Base-by-base conservation (phyloP, 2,888 invertebrate species). In the Erannis defoliaria region DNA sequence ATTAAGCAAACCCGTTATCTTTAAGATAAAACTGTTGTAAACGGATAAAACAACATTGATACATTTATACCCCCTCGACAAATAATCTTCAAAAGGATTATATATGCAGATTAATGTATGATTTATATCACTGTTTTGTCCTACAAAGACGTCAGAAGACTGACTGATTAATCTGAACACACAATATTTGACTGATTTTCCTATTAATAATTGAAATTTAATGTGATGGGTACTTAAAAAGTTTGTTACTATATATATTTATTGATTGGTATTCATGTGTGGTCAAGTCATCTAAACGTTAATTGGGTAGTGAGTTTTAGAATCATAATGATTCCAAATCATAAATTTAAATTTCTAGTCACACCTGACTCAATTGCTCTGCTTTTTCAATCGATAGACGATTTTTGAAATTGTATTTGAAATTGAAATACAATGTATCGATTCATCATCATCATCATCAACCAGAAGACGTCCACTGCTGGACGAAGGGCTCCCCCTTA, bases 21-120 rank as follows among this genome's bases (percentile, higher is more conserved):
- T n/a, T 21, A 0, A 10, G 64, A 67, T 65, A 63, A 65, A 31
- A 49, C 21, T 38, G 23, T 40, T 38, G 23, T 51, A 51, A 61
- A 62, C 3, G 37, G 50, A 56, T 61, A 45, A 56, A 43, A 55
- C 43, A 62, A 57, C 37, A 51, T 43, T 57, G 46, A 63, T 62
- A 49, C 37, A 42, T 67, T 56, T 63, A 63, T 53, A 56, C 64
- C 63, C 67, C 65, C 65, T 38, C n/a, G 49, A 58, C 46, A 19
- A 48, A 50, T 69, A 49, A 67, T 67, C 61, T 57, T 54, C 50
- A 18, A 14, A 48, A 33, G 51, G 54, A 53, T 64, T 55, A 58
- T 21, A 18, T 35, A 37, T 21, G 19, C 8, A 56, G 49, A 58
- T 62, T 57, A 65, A 35, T 48, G 26, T 45, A 35, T 48, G 16